These are phyloP conservation scores for Hydrotaea diabolus DNA, from an alignment of 2,888 invertebrate genomes.

Conservation along the genomic window DNA sequence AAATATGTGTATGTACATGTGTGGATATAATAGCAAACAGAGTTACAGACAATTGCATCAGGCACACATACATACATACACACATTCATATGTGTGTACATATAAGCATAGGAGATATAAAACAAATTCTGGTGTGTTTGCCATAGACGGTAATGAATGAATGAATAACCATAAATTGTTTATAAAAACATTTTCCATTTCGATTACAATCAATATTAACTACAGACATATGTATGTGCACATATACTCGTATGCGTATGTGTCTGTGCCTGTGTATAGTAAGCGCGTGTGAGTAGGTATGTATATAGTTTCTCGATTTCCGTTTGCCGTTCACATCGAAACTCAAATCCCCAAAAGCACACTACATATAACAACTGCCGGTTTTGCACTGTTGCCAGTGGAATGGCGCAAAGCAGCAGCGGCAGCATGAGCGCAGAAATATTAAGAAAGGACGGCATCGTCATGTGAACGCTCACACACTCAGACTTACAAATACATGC, in stretches of 20 bases:
- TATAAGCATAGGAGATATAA: too few relatives aligned
- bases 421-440: constrained; percentile 40
- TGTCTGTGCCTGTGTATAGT: too few relatives aligned
- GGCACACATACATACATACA: background rate
- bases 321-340: constrained; percentile 52
- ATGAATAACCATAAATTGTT: constrained; percentile 14
- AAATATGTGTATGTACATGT: background rate
- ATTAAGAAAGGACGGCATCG: constrained; percentile 34
- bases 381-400: constrained; percentile 33
- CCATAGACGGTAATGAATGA: background rate
- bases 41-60: too few relatives aligned
- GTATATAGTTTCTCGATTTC: constrained; percentile 65
- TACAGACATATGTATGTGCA: background rate
- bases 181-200: background rate
- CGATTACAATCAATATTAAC: constrained; percentile 50
- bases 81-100: background rate
- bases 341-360: constrained; percentile 65
- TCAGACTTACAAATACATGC: background rate
- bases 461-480: background rate
- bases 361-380: constrained; percentile 30
- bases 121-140: background rate
- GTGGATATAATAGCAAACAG: background rate
- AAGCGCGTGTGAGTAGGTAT: background rate
- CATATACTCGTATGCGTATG: background rate
- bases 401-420: constrained; percentile 26